Base-by-base conservation (phyloP, 2,113 vertebrate genomes). In the Symphodus melops region DNA sequence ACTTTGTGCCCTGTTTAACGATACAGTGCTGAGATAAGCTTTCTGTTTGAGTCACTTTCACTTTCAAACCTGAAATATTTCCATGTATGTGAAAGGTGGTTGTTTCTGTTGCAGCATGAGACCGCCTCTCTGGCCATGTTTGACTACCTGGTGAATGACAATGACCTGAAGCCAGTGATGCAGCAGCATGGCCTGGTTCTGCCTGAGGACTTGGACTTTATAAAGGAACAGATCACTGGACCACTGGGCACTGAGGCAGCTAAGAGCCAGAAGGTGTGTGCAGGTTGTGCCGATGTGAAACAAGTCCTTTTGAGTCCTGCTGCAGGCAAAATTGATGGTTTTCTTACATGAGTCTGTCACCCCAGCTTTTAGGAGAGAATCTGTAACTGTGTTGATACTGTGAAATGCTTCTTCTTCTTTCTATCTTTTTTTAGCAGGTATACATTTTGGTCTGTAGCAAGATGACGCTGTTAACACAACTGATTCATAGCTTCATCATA, bases 151-250 rank as follows among this genome's bases (percentile, higher is more conserved):
- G 87, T 99, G 42, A 0, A 85, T 12, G 91, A 86, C 55, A 99
- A 99, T 36, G 6, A 56, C 0, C 91, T 99, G 62, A 86, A 75
- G 83, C 36, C 21, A 2, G 89, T 93, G 62, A 95, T 99, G 96
- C 1, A 86, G 79, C 5, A 61, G 0, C 93, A 97, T n/a, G 96
- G 95, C 36, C 93, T 99, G 39, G 23, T 83, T 28, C 91, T 96
- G 44, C 92, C 96, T 0, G 92, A 96, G 37, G 98, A 99, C 68
- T 88, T 98, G 71, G 16, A 66, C 23, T 99, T 99, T 82, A 98
- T 99, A 72, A 97, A 96, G 86, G 98, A 99, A 52, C 98, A 95
- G 68, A 98, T 99, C 70, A 87, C 60, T 28, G 97, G 98, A 59
- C 96, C 96, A 9, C 41, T 68, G 54, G 68, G 80, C 17, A 46